Percentiles rank a stretch among this genome's conserved stretches.
These are phyloP conservation scores for Rotaria macrura DNA, from an alignment of 2,888 invertebrate species.

Conservation along the genomic window DNA sequence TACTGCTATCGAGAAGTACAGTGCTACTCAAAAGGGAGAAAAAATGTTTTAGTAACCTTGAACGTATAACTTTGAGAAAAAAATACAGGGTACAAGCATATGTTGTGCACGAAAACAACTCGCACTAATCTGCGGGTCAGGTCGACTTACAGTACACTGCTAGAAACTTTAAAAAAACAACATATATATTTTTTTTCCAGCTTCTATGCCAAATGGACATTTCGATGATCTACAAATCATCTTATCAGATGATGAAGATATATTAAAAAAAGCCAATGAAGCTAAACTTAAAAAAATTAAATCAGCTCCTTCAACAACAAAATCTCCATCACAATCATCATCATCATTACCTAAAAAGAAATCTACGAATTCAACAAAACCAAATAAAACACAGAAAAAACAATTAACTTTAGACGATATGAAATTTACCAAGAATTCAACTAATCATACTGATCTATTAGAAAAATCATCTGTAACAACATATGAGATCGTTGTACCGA, in stretches of 20 bases:
- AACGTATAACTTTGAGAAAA: too few species aligned
- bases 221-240: background rate
- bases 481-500: background rate
- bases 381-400: background rate
- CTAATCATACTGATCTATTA: background rate
- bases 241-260: background rate
- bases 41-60: too few species aligned
- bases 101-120: too few species aligned
- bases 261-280: background rate
- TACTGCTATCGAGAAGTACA: too few species aligned
- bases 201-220: background rate
- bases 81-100: too few species aligned
- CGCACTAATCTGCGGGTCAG: too few species aligned
- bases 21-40: too few species aligned
- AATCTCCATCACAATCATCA: background rate
- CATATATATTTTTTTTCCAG: background rate
- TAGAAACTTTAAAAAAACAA: background rate
- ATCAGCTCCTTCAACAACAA: background rate
- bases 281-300: too few species aligned
- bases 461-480: background rate
- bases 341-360: background rate
- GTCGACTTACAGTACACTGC: too few species aligned
- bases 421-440: background rate
- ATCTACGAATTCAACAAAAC: background rate
- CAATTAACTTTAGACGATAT: conserved; percentile 3